Conservation (phyloP, 2,113 vertebrate species). For the Lasiurus borealis region DNA sequence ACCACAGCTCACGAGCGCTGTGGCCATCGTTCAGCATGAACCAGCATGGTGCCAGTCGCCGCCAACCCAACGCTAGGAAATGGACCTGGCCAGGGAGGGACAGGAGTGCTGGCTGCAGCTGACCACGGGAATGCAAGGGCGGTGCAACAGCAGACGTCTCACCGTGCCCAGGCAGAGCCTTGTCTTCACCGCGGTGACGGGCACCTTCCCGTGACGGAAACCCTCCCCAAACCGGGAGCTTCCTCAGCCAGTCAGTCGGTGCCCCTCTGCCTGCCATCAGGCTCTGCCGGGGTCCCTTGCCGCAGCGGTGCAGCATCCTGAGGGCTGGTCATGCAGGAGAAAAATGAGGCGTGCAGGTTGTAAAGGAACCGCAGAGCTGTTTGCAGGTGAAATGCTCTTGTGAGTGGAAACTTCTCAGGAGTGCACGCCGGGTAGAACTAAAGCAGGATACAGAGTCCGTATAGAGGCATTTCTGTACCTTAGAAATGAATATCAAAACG, state of each 20-base stretch:
- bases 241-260: background rate
- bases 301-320: rapidly evolving
- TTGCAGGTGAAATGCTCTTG: background rate
- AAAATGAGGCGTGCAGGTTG: background rate
- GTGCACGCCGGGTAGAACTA: rapidly evolving
- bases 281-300: rapidly evolving
- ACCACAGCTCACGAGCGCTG: background rate
- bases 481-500: background rate
- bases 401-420: background rate
- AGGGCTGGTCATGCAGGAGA: background rate
- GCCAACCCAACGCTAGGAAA: no score
- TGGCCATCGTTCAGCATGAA: rapidly evolving
- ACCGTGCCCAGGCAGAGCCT: background rate
- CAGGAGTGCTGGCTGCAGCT: background rate
- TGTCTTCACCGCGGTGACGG: background rate
- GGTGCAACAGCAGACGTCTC: background rate
- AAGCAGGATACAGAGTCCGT: background rate
- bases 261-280: background rate
- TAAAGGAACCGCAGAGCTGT: background rate
- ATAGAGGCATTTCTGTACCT: background rate
- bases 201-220: background rate
- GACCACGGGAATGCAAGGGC: background rate
- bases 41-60: no score
- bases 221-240: no score
- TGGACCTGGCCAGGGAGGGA: rapidly evolving